Evolutionary conservation across 2,888 invertebrate genomes (phyloP), one percentile per base, ranked within the genome.

Genomic region (Conops quadrifasciatus): DNA sequence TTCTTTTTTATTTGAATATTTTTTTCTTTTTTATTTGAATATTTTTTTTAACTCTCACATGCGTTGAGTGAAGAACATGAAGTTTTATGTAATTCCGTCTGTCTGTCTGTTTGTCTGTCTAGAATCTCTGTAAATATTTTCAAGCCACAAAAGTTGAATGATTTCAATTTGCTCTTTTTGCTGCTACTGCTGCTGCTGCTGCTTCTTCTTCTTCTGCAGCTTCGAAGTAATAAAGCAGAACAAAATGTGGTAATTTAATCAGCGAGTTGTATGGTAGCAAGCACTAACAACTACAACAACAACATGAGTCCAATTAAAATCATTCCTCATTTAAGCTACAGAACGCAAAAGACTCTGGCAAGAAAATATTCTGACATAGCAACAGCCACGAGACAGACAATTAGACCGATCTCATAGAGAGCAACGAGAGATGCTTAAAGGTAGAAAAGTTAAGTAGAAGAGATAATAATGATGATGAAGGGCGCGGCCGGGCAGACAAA

Each of bases 151-250:
- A 45, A 65, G 24, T 58, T 58, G 58, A 30, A 36, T 47, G 63
- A 60, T 56, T 69, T 66, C 45, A 69, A 71, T 47, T 69, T 68
- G 58, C 71, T 70, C 47, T 51, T 71, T 70, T 63, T 36, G 67
- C 36, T 69, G n/a, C n/a, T 45, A 51, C 58, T 64, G 15, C 67
- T 69, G 56, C n/a, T 70, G 64, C 24, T 70, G 21, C 71, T 72
- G 49, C 66, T 26, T 9, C 9, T 69, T 53, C 24, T 66, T 49
- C 19, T 70, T 19, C 71, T 72, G 49, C 66, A 28, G 30, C 43
- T 60, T 67, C 53, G 30, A 53, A 64, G 56, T 30, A 47, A 63
- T 63, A 63, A 45, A 47, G 63, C 63, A 47, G 47, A 47, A 63
- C 16, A 26, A 36, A 63, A 63, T 63, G 63, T 26, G 45, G 56